These are phyloP conservation scores for Drosophila longiperda DNA, from an alignment of 2,888 invertebrate genomes.

Conservation along the genomic window DNA sequence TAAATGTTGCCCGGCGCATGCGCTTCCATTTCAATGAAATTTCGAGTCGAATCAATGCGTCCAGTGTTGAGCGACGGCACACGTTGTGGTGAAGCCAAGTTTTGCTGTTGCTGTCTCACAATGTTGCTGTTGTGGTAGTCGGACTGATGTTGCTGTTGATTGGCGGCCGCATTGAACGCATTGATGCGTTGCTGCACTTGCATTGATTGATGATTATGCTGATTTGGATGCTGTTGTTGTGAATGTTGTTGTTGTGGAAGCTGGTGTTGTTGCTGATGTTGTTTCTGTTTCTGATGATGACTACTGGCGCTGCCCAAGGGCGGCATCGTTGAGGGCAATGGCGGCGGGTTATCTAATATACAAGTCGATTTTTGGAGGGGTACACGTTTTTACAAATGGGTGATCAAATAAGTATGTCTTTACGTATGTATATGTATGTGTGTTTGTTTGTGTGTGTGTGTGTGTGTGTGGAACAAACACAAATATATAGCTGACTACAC, in stretches of 20 bases:
- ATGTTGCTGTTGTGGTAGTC: slow-evolving; percentile 64
- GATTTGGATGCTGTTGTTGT: slow-evolving; percentile 39
- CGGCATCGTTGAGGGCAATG: slow-evolving; percentile 85
- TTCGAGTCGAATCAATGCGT: slow-evolving; percentile 71
- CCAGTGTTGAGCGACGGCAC: slow-evolving; percentile 57
- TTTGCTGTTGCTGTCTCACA: slow-evolving; percentile 55
- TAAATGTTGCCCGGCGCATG: slow-evolving; percentile 48
- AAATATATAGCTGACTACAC: slow-evolving; percentile 43
- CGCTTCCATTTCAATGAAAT: slow-evolving; percentile 81
- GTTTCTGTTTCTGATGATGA: slow-evolving; percentile 46
- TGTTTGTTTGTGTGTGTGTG: slow-evolving; percentile 32
- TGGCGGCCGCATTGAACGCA: slow-evolving; percentile 81
- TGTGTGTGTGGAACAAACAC: slow-evolving; percentile 55
- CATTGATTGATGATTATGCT: slow-evolving; percentile 51
- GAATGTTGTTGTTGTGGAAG: slow-evolving; percentile 44
- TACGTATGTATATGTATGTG: slow-evolving; percentile 13
- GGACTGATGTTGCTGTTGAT: slow-evolving; percentile 62
- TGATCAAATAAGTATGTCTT: slow-evolving; percentile 23
- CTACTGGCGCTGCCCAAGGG: slow-evolving; percentile 76
- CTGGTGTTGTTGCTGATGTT: slow-evolving; percentile 37
- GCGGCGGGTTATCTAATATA: slow-evolving; percentile 84
- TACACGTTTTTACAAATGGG: slow-evolving; percentile 63
- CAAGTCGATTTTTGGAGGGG: slow-evolving; percentile 38
- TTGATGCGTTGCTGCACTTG: slow-evolving; percentile 82
- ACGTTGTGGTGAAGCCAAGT: slow-evolving; percentile 59